Conservation (phyloP, 2,888 invertebrate species). For the Noctua janthe region DNA sequence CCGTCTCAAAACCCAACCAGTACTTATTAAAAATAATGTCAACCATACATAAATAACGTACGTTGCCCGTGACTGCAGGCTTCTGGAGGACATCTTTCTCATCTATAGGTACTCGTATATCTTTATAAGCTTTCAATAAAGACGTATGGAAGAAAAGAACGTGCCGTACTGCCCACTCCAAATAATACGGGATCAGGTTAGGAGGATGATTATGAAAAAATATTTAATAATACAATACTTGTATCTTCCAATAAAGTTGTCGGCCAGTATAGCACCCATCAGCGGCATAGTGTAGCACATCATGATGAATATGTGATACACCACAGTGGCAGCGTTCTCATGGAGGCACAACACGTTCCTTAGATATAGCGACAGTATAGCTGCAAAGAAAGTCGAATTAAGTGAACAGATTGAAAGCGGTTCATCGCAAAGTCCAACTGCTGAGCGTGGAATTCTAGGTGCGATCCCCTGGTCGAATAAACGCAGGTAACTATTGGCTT, state of each 20-base stretch:
- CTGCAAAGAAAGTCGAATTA: conserved; percentile 83
- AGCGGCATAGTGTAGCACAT: conserved; percentile 94
- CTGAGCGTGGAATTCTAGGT: neutral
- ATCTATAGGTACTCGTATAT: neutral
- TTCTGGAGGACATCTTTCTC: neutral
- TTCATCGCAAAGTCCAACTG: neutral
- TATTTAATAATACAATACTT: conserved; percentile 70
- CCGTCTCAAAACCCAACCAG: neutral
- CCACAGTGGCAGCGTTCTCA: conserved; percentile 93
- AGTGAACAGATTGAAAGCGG: neutral
- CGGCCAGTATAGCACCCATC: conserved; percentile 94
- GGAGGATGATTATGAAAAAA: neutral
- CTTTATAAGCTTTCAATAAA: too few relatives aligned
- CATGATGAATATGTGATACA: conserved; percentile 95
- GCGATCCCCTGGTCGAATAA: neutral
- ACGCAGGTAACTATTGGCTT: neutral
- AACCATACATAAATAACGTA: neutral
- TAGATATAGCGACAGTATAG: conserved; percentile 95
- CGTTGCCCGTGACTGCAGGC: neutral
- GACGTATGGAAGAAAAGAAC: neutral
- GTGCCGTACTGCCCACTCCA: neutral
- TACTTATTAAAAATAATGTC: neutral
- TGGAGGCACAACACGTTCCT: conserved; percentile 92
- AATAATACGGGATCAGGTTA: neutral
- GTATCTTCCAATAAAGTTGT: conserved; percentile 95